A percentile compares a stretch with the other conserved stretches of the same genome.
phyloP scores from a whole-genome alignment of 2,113 vertebrate species.

The Helogale parvula region DNA sequence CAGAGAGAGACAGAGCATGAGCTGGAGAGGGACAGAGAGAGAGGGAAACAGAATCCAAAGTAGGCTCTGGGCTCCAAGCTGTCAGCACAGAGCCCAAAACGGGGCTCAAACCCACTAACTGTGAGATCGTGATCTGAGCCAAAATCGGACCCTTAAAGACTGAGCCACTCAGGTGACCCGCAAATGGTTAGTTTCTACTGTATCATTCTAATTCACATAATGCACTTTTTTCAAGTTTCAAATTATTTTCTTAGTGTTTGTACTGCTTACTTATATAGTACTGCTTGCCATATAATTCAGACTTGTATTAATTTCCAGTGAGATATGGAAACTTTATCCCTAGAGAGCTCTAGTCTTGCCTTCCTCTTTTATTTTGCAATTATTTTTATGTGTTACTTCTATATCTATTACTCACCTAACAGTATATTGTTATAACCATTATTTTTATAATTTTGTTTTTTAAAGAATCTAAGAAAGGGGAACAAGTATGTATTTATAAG shows the following conservation, averaged over 20 bases:
- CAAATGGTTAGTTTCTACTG: background rate
- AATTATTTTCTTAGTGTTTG: background rate
- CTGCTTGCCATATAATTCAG: background rate
- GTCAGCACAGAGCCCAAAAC: too few species aligned
- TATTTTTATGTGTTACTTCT: background rate
- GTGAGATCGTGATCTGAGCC: too few species aligned
- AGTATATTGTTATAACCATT: background rate
- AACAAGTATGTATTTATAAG: background rate
- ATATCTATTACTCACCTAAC: background rate
- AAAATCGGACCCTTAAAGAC: too few species aligned
- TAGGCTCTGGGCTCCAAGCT: too few species aligned
- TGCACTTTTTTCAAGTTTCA: background rate
- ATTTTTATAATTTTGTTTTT: background rate
- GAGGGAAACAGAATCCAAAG: too few species aligned
- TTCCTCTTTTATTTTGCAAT: background rate
- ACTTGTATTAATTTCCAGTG: background rate
- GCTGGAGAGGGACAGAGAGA: too few species aligned
- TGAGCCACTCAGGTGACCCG: too few species aligned
- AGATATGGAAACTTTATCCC: background rate
- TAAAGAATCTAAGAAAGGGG: background rate
- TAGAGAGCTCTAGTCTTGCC: background rate
- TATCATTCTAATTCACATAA: background rate
- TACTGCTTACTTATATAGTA: too few species aligned
- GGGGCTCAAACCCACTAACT: too few species aligned
- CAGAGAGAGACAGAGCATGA: too few species aligned